Conservation (phyloP, 2,888 invertebrate species). For the Dermolepida albohirtum region DNA sequence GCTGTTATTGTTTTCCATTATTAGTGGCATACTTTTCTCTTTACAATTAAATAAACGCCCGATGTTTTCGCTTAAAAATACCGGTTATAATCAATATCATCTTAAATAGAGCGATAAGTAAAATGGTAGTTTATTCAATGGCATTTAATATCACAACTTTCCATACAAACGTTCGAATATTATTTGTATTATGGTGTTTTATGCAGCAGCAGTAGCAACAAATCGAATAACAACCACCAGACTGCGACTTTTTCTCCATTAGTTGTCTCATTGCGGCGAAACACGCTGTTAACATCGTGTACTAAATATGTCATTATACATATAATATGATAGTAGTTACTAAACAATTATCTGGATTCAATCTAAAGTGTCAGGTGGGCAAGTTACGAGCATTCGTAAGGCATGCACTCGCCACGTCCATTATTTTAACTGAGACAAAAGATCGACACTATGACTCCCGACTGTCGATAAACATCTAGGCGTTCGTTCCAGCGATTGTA, state of each 20-base stretch:
- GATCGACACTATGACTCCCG: constrained; percentile 51
- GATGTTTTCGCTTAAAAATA: too few relatives aligned
- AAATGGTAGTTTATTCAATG: constrained; percentile 12
- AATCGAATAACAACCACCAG: constrained; percentile 14
- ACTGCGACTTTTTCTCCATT: constrained; percentile 9
- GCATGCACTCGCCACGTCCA: constrained; percentile 48
- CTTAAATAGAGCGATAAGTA: constrained; percentile 10
- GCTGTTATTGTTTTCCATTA: too few relatives aligned
- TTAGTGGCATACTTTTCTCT: too few relatives aligned
- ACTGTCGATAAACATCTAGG: constrained; percentile 47
- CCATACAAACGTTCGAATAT: constrained; percentile 24
- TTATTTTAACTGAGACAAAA: constrained; percentile 51
- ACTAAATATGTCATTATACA: constrained; percentile 52
- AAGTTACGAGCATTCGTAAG: constrained; percentile 46
- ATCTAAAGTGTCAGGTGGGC: constrained; percentile 49
- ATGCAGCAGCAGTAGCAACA: constrained; percentile 1
- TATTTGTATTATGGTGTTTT: constrained; percentile 11
- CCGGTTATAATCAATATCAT: constrained; percentile 17
- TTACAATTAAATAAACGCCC: too few relatives aligned
- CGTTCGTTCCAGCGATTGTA: constrained; percentile 31
- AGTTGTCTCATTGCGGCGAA: constrained; percentile 28
- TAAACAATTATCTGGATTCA: constrained; percentile 51
- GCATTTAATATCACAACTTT: constrained; percentile 30
- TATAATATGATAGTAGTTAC: constrained; percentile 52
- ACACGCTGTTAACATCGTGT: constrained; percentile 46